Percentiles rank a stretch among this genome's conserved stretches.
These are phyloP conservation scores for Probaryconus sp. DNA, from an alignment of 1,140 invertebrate genomes.

Conservation along the genomic window DNA sequence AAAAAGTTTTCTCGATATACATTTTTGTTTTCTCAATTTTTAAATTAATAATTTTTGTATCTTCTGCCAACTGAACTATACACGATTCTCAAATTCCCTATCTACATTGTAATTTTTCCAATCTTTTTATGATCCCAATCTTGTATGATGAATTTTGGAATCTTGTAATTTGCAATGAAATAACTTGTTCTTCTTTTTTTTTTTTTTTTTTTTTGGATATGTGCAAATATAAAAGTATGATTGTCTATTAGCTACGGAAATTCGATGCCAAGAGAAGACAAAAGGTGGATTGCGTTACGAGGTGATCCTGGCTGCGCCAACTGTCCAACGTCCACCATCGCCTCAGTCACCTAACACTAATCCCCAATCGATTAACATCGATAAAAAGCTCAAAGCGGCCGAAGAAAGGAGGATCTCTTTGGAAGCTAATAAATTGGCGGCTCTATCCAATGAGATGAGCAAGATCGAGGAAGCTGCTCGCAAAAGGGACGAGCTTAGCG, in stretches of 20 bases:
- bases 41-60: too few relatives aligned
- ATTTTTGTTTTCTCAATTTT: too few relatives aligned
- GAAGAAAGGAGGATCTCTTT: constrained; percentile 92
- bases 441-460: constrained; percentile 87
- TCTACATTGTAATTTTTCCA: too few relatives aligned
- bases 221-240: background rate
- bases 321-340: constrained; percentile 82
- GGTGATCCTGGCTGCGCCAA: constrained; percentile 93
- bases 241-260: constrained; percentile 85
- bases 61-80: too few relatives aligned
- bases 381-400: constrained; percentile 93
- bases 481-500: constrained; percentile 92
- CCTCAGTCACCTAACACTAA: constrained; percentile 76
- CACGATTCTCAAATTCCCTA: too few relatives aligned
- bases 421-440: constrained; percentile 90
- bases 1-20: too few relatives aligned
- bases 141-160: too few relatives aligned
- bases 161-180: too few relatives aligned
- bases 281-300: constrained; percentile 95
- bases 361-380: constrained; percentile 85
- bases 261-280: constrained; percentile 91
- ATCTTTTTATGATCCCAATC: too few relatives aligned
- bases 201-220: too few relatives aligned
- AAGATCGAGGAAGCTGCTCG: constrained; percentile 94
- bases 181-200: too few relatives aligned